phyloP scores from a whole-genome alignment of 2,888 invertebrate genomes.

The Hydropsyche betteni region DNA sequence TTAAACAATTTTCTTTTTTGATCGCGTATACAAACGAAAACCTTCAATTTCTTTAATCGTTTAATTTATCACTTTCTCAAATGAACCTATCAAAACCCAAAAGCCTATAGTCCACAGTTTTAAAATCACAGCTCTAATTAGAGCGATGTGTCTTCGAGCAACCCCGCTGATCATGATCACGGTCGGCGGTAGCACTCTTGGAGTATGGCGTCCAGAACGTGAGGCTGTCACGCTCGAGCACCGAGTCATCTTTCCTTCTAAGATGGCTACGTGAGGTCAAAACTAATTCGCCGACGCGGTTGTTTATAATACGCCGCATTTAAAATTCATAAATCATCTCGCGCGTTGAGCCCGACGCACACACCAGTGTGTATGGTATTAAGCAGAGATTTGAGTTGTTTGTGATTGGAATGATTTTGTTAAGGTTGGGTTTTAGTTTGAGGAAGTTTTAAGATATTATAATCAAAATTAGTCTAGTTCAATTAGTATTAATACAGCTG shows the following conservation, averaged over 20 bases:
- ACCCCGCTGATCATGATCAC: conserved; percentile 42
- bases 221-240: conserved; percentile 41
- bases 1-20: no score
- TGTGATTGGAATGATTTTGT: no score
- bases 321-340: conserved; percentile 50
- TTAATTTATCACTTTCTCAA: no score
- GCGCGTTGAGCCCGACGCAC: background rate
- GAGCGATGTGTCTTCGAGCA: conserved; percentile 16
- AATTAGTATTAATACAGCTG: no score
- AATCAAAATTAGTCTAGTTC: no score
- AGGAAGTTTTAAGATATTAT: no score
- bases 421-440: no score
- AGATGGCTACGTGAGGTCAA: conserved; percentile 48
- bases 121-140: conserved; percentile 20
- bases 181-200: conserved; percentile 38
- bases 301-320: conserved; percentile 47
- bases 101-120: background rate
- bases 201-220: conserved; percentile 41
- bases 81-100: no score
- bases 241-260: background rate
- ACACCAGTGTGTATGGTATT: no score
- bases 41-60: no score
- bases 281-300: conserved; percentile 44
- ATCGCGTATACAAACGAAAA: no score
- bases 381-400: no score